These are phyloP conservation scores for Gymnothorax javanicus DNA, from an alignment of 2,797 vertebrate genomes.

Conservation along the genomic window DNA sequence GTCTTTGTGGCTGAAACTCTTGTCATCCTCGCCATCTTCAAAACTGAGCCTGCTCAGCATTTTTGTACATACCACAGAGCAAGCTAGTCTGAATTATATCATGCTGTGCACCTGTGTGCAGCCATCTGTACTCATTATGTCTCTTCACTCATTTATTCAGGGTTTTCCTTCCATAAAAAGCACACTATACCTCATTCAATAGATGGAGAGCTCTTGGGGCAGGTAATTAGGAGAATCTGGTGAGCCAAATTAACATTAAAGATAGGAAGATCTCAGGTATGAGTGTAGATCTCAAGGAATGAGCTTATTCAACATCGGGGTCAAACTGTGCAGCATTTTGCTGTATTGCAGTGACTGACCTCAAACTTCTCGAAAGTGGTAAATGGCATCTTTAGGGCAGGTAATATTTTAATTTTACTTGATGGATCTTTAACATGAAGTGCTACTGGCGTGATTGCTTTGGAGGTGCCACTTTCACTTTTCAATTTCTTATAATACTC, in stretches of 20 bases:
- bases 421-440: background rate
- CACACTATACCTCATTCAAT: background rate
- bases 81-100: too few relatives aligned
- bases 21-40: too few relatives aligned
- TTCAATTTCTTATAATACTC: background rate
- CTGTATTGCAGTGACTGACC: background rate
- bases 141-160: too few relatives aligned
- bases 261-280: background rate
- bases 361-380: background rate
- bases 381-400: background rate
- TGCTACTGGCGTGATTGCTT: conserved; percentile 4
- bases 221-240: background rate
- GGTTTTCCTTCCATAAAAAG: too few relatives aligned
- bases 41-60: too few relatives aligned
- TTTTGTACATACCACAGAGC: too few relatives aligned
- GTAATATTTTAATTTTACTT: background rate
- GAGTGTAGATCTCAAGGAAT: too few relatives aligned
- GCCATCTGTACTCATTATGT: too few relatives aligned
- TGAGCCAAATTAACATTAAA: background rate
- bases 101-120: too few relatives aligned
- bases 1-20: too few relatives aligned
- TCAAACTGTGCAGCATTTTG: background rate
- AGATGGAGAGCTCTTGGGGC: background rate
- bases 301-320: background rate
- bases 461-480: background rate